phyloP scores from a whole-genome alignment of 2,113 vertebrate species.

The Boulengeromyrus knoepffleri region DNA sequence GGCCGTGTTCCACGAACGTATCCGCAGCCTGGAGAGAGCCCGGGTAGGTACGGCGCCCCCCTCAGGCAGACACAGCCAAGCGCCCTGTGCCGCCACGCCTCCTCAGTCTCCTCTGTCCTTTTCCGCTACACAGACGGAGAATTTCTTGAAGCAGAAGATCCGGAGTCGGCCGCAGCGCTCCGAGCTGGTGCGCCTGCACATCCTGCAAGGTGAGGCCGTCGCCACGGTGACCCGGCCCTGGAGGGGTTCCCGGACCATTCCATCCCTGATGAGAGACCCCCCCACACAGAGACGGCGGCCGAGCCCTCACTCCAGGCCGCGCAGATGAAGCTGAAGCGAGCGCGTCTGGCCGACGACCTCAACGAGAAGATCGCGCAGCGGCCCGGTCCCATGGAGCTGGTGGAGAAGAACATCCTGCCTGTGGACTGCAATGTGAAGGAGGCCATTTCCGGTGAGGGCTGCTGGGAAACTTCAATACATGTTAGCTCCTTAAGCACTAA shows the following conservation, averaged over 20 bases:
- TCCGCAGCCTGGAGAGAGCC: conserved; percentile 90
- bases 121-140: conserved; percentile 62
- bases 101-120: background rate
- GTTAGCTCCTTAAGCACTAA: background rate
- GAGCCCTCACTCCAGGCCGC: conserved; percentile 72
- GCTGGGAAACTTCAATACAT: background rate
- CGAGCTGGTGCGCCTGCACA: conserved; percentile 77
- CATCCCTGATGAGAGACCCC: background rate
- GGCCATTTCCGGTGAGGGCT: conserved; percentile 68
- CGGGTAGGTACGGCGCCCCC: conserved; percentile 64
- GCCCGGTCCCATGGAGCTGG: conserved; percentile 73
- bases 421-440: conserved; percentile 73
- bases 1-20: conserved; percentile 89
- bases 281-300: conserved; percentile 64
- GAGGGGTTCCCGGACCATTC: background rate
- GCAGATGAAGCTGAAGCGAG: conserved; percentile 75
- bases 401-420: conserved; percentile 77
- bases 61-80: background rate
- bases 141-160: conserved; percentile 79
- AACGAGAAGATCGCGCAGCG: conserved; percentile 77
- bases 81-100: too few relatives aligned
- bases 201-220: conserved; percentile 64
- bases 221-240: background rate
- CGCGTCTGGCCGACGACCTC: conserved; percentile 68
- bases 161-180: conserved; percentile 70